Percentiles rank a stretch among this genome's conserved stretches.
Conservation (phyloP, 2,113 vertebrate species). For the Puffinus mauretanicus region DNA sequence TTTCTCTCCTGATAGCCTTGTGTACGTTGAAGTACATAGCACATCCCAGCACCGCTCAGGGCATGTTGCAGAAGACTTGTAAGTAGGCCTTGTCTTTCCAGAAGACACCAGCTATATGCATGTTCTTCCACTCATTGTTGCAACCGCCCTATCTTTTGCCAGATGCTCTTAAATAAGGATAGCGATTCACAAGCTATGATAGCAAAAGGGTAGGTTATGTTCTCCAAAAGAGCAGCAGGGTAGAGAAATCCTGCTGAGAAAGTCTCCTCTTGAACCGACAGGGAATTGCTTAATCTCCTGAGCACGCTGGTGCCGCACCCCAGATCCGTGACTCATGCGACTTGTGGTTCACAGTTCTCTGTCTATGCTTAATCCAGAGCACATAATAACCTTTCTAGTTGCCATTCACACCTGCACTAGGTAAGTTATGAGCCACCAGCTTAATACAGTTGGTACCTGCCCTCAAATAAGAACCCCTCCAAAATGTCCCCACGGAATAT, state of each 20-base stretch:
- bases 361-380: background rate
- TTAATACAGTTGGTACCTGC: background rate
- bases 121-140: background rate
- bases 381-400: background rate
- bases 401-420: background rate
- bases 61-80: fast-evolving
- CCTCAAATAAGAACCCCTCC: background rate
- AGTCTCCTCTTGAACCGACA: background rate
- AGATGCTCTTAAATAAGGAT: background rate
- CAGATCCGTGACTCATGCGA: background rate
- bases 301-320: background rate
- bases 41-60: background rate
- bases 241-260: background rate
- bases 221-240: background rate
- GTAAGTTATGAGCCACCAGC: background rate
- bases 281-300: background rate
- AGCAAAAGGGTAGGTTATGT: background rate
- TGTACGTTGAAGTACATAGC: background rate
- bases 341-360: background rate
- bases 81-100: background rate
- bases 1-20: background rate
- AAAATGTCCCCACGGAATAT: background rate
- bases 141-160: background rate
- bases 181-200: background rate
- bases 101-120: background rate